A percentile compares a stretch with the other conserved stretches of the same genome.
phyloP scores from a whole-genome alignment of 30 jellyfish, hydroid and myxozoan genomes.

The Clytia hemisphaerica region DNA sequence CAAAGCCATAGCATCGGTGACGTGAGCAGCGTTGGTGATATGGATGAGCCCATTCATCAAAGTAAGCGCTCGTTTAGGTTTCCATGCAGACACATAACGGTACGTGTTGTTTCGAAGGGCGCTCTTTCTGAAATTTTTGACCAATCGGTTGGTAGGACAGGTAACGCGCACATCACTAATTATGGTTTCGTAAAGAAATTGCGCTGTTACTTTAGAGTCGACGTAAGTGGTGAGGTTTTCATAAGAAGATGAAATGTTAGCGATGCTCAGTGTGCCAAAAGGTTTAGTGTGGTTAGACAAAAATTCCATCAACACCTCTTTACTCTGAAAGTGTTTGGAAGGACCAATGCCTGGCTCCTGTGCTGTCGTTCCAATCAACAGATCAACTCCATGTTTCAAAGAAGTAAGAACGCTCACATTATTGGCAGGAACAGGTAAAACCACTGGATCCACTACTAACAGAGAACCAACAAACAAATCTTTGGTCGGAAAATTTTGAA shows the following conservation, averaged over 20 bases:
- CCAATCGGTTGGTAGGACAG: conserved; percentile 30
- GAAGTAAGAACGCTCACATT: not conserved
- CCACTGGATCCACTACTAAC: conserved; percentile 47
- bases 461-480: conserved; percentile 38
- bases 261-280: not conserved
- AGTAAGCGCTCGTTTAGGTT: too few species aligned
- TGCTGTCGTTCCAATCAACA: conserved; percentile 59
- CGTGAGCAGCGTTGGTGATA: conserved; percentile 23
- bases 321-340: not conserved
- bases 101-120: conserved; percentile 9
- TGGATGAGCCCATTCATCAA: too few species aligned
- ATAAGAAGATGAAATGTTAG: conserved; percentile 15
- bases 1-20: conserved; percentile 44
- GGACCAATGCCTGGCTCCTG: conserved; percentile 37
- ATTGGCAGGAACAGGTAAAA: conserved; percentile 29
- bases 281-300: not conserved
- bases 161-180: conserved; percentile 37
- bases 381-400: conserved; percentile 22
- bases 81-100: conserved; percentile 24
- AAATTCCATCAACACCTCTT: not conserved
- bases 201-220: not conserved
- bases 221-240: not conserved
- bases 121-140: conserved; percentile 11
- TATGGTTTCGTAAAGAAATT: not conserved
- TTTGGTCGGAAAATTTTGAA: conserved; percentile 26